These are phyloP conservation scores for Agelastica alni DNA, from an alignment of 2,888 invertebrate genomes.

Conservation along the genomic window DNA sequence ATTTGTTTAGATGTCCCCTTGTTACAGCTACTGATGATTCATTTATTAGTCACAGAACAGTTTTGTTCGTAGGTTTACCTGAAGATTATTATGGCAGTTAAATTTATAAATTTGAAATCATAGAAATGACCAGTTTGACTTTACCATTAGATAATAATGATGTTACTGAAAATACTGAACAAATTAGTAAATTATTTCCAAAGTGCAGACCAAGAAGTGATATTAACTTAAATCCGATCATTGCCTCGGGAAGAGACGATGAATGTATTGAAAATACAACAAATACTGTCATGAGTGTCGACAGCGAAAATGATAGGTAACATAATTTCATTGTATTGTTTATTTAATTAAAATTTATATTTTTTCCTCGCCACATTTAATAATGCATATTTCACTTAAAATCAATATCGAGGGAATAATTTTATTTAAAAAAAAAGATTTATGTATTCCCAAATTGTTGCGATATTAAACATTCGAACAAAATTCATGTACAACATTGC, in stretches of 20 bases:
- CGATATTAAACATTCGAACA: too few species aligned
- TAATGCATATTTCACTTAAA: too few species aligned
- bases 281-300: slow-evolving; percentile 59
- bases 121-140: slow-evolving; percentile 58
- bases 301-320: slow-evolving; percentile 57
- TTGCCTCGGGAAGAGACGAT: slow-evolving; percentile 53
- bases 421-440: too few species aligned
- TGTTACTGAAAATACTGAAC: slow-evolving; percentile 65
- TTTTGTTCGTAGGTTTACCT: slow-evolving; percentile 38
- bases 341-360: not conserved
- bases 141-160: slow-evolving; percentile 57
- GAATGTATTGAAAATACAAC: slow-evolving; percentile 55
- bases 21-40: not conserved
- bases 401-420: too few species aligned
- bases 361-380: not conserved
- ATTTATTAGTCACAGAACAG: slow-evolving; percentile 25
- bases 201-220: slow-evolving; percentile 79
- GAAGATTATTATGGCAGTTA: slow-evolving; percentile 37
- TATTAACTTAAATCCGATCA: slow-evolving; percentile 62
- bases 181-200: slow-evolving; percentile 83
- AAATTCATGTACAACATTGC: too few species aligned
- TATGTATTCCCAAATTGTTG: too few species aligned
- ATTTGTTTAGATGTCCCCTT: not conserved
- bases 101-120: slow-evolving; percentile 36
- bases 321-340: not conserved